Percentiles rank a stretch among this genome's conserved stretches.
Conservation (phyloP, 2,888 invertebrate genomes). For the Troides oblongomaculatus region DNA sequence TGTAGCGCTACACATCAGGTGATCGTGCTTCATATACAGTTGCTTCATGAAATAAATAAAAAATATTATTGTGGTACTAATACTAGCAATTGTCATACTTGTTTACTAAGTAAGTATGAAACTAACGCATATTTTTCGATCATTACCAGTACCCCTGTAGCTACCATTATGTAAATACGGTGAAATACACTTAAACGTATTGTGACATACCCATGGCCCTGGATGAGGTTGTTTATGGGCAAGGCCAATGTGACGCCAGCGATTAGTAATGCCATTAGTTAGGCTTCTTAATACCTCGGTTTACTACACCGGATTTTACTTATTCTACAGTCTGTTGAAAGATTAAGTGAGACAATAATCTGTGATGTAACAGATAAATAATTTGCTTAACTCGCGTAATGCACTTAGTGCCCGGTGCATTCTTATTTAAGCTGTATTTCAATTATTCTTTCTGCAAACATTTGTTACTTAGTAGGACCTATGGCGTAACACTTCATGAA, state of each 20-base stretch:
- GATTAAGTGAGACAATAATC: slow-evolving; percentile 17
- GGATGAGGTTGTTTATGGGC: slow-evolving; percentile 47
- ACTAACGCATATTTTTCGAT: too few relatives aligned
- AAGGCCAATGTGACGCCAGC: slow-evolving; percentile 55
- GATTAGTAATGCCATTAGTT: slow-evolving; percentile 59
- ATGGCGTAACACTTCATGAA: too few relatives aligned
- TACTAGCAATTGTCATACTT: too few relatives aligned
- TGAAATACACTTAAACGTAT: slow-evolving; percentile 8
- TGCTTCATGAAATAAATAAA: too few relatives aligned
- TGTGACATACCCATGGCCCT: slow-evolving; percentile 9
- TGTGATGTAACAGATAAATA: slow-evolving; percentile 25
- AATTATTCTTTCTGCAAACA: background rate
- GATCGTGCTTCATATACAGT: too few relatives aligned
- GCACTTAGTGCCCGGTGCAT: slow-evolving; percentile 2
- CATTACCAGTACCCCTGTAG: background rate
- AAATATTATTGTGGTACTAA: too few relatives aligned
- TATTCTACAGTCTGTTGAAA: slow-evolving; percentile 17
- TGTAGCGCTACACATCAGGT: too few relatives aligned
- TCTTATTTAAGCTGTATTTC: background rate
- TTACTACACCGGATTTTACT: slow-evolving; percentile 16
- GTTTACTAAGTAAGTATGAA: too few relatives aligned
- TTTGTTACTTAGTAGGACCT: background rate
- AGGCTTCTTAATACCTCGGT: slow-evolving; percentile 48
- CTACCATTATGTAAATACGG: background rate
- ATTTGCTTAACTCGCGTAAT: slow-evolving; percentile 22